Conservation (phyloP, 37 sponge, comb jelly and placozoan species). For the Oscarella lobularis region DNA sequence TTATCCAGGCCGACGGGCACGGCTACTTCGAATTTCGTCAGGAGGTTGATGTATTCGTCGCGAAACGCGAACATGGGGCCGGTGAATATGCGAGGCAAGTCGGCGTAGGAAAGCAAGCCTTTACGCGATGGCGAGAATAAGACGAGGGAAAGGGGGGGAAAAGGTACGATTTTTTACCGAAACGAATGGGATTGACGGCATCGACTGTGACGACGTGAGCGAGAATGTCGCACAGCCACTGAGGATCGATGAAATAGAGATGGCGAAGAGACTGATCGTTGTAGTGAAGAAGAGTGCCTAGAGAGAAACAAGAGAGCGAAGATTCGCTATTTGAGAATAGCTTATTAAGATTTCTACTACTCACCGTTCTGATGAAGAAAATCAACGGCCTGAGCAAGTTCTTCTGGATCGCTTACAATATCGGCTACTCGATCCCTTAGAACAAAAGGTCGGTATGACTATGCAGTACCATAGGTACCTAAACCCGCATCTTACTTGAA, state of each 20-base stretch:
- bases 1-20: constrained; percentile 34
- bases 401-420: constrained; percentile 47
- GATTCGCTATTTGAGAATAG: not conserved
- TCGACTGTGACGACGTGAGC: constrained; percentile 91
- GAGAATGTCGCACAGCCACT: constrained; percentile 95
- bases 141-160: constrained; percentile 1
- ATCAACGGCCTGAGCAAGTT: constrained; percentile 71
- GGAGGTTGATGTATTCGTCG: constrained; percentile 69
- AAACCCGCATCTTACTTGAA: constrained; percentile 31
- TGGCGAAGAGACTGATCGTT: constrained; percentile 72
- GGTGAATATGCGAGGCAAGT: constrained; percentile 66
- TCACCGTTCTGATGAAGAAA: constrained; percentile 88
- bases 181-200: constrained; percentile 28
- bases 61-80: constrained; percentile 58
- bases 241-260: constrained; percentile 87
- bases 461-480: not conserved
- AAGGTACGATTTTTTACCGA: constrained; percentile 4
- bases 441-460: not conserved
- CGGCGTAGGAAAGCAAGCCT: constrained; percentile 55
- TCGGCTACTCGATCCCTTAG: not conserved
- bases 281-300: constrained; percentile 19
- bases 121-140: constrained; percentile 56
- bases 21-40: constrained; percentile 83
- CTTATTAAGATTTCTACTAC: not conserved
- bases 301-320: not conserved